Base-by-base conservation (phyloP, 2,888 invertebrate species). In the Plagiodera versicolora region DNA sequence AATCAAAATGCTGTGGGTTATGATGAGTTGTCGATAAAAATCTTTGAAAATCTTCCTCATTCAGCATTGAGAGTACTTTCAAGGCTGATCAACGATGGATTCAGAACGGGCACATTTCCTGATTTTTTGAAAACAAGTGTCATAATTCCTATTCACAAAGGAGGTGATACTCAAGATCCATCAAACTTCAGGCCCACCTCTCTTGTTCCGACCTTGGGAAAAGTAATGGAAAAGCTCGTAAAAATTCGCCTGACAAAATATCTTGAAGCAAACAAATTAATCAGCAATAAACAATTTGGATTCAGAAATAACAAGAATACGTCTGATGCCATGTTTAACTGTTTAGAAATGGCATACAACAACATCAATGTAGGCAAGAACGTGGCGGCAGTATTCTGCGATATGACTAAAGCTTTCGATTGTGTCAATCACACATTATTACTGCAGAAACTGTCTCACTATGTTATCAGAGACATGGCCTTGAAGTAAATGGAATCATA, bases 261-360 rank as follows among this genome's bases (percentile, higher is more conserved):
- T n/a, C 11, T 39, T 6, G 48, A 48, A 48, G n/a, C 48, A 48
- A 48, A 48, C 48, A 48, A 24, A 48, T 24, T 20, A 24, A 24
- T 48, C 48, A 20, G 48, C 20, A 48, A 48, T 48, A 19, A 48
- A 20, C 39, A 24, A 48, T 48, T 48, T 48, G 50, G 50, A 28
- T 30, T 16, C 28, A 47, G 18, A 17, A 47, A 18, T 47, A 1
- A 5, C 9, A 18, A 5, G 19, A 47, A 47, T 17, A 47, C 47
- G 18, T 47, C 47, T 3, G 47, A n/a, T n/a, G n/a, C n/a, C n/a
- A n/a, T n/a, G n/a, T n/a, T n/a, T n/a, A n/a, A n/a, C n/a, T n/a
- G n/a, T n/a, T n/a, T n/a, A n/a, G n/a, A n/a, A n/a, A n/a, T n/a
- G n/a, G n/a, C n/a, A n/a, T n/a, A n/a, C n/a, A n/a, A n/a, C n/a